Evolutionary conservation across 1,140 invertebrate genomes (phyloP).

Genomic region (Drosophila burlai): DNA sequence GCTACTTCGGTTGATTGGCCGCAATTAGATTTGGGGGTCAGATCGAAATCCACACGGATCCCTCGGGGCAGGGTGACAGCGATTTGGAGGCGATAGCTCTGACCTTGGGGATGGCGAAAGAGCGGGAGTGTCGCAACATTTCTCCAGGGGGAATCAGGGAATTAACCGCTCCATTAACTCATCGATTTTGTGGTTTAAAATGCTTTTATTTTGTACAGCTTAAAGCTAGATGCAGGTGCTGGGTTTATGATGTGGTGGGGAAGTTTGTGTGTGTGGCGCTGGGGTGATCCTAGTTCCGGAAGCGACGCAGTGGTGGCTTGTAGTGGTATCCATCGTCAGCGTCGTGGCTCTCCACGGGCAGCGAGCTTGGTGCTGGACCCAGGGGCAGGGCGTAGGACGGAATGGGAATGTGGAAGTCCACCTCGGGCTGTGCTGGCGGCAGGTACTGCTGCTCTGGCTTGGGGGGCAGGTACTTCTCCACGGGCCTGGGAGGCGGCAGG

Average conservation of each 20-base stretch:
- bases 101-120: conserved; percentile 50
- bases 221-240: conserved; percentile 54
- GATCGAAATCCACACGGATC: conserved; percentile 28
- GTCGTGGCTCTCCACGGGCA: conserved; percentile 27
- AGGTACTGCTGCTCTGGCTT: conserved; percentile 17
- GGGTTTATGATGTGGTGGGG: conserved; percentile 21
- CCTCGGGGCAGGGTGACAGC: conserved; percentile 47
- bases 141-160: neutral
- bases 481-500: conserved; percentile 47
- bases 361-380: conserved; percentile 35
- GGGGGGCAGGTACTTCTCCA: conserved; percentile 40
- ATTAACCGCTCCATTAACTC: neutral
- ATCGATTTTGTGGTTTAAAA: conserved; percentile 35
- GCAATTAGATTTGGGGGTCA: conserved; percentile 62
- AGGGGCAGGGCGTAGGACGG: conserved; percentile 67
- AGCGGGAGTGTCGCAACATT: conserved; percentile 45
- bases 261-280: neutral
- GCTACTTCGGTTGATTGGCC: conserved; percentile 56
- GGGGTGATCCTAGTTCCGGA: conserved; percentile 44
- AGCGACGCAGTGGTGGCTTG: conserved; percentile 60
- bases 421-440: conserved; percentile 20
- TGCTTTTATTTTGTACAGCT: conserved; percentile 62
- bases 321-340: conserved; percentile 56
- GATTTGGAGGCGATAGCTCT: conserved; percentile 47
- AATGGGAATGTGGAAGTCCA: conserved; percentile 64